Evolutionary conservation across 2,113 vertebrate species (phyloP), one percentile per base, ranked within the genome.

Genomic region (Dipodomys merriami): DNA sequence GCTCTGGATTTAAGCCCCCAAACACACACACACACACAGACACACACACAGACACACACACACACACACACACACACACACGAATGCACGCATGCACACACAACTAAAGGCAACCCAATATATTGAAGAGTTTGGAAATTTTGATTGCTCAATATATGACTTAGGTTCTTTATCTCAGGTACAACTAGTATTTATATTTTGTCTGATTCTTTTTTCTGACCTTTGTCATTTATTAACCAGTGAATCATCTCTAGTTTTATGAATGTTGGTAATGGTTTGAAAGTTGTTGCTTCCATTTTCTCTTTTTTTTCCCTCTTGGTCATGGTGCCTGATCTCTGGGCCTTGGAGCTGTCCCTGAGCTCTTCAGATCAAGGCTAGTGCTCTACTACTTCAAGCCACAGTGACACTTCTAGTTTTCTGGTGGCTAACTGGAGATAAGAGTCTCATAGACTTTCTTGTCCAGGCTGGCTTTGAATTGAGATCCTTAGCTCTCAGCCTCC

Each of bases 191-290:
- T 82, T 94, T 90, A 68, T 93, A 81, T 49, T 39, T 39, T 49
- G 39, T 23, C 77, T 57, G 57, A 53, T 87, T 87, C 53, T 89
- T 76, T 82, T 86, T n/a, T 57, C 25, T 69, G 57, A 78, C 49
- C 39, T 80, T 30, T 72, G 79, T 73, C 53, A 65, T 62, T 95
- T 95, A 44, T 85, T 90, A 71, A 81, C 79, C 60, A 94, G 11
- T 95, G 90, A 91, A 69, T 82, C 78, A 95, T 62, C 85, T 69
- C 30, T 60, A 90, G 49, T 68, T 89, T 39, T 83, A n/a, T 71
- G 81, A 78, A 9, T 23, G 23, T 49, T 80, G 18, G 87, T 60
- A 87, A 87, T 6, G 10, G 77, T 90, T 91, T 35, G 67, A 85
- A 93, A 67, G 53, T 72, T 86, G 29, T 85, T 91, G 57, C 67